Percentiles rank a stretch among this genome's conserved stretches.
These are phyloP conservation scores for Arvicanthis niloticus DNA, from an alignment of 2,113 vertebrate genomes.

Conservation along the genomic window DNA sequence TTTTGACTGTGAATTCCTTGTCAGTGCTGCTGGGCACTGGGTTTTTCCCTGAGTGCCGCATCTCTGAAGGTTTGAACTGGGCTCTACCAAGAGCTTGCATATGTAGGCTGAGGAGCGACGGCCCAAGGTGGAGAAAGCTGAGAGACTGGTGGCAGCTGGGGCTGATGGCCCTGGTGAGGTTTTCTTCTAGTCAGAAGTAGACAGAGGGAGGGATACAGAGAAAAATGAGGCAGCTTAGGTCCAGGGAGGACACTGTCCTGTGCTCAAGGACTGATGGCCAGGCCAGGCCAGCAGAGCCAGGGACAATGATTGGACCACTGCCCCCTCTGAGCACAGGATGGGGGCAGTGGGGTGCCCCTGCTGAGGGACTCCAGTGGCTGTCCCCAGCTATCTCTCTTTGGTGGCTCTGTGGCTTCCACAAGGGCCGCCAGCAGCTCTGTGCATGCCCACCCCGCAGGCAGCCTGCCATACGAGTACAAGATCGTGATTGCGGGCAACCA, in stretches of 20 bases:
- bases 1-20: background rate
- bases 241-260: background rate
- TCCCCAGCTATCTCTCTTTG: fast-evolving
- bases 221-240: background rate
- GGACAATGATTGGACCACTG: fast-evolving
- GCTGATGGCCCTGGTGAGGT: background rate
- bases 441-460: constrained; percentile 87
- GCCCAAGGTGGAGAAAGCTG: no score
- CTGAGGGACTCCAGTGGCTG: fast-evolving
- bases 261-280: background rate
- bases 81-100: background rate
- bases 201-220: fast-evolving
- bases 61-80: background rate
- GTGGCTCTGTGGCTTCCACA: background rate
- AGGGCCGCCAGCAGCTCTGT: background rate
- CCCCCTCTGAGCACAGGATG: background rate
- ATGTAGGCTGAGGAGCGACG: background rate
- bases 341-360: fast-evolving
- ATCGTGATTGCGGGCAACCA: constrained; percentile 98
- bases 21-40: background rate
- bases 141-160: background rate
- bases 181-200: background rate
- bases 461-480: constrained; percentile 97
- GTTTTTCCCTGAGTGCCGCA: fast-evolving
- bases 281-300: background rate